Conservation (phyloP, 2,113 vertebrate genomes). For the Brachypteracias leptosomus region DNA sequence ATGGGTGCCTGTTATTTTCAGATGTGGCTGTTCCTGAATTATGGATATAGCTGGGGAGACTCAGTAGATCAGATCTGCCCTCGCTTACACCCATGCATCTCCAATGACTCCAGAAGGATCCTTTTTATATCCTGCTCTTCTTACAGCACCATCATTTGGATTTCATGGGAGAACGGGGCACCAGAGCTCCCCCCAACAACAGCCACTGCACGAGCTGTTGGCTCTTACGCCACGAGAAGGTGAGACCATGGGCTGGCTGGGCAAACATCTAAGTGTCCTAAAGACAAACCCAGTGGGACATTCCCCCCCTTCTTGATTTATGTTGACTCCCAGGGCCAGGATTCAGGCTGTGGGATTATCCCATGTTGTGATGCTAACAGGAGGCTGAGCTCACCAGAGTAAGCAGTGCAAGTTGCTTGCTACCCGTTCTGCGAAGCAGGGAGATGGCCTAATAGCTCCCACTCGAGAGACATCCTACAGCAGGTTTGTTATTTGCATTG, state of each 20-base stretch:
- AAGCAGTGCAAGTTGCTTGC: not conserved
- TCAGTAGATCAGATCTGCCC: not conserved
- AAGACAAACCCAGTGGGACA: not conserved
- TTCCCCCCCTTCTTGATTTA: accelerated
- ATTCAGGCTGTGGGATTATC: not conserved
- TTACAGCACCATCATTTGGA: not conserved
- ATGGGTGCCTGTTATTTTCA: not conserved
- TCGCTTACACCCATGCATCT: not conserved
- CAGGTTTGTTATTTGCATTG: conserved; percentile 46
- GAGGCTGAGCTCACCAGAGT: not conserved
- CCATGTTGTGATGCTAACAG: not conserved
- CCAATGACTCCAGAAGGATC: conserved; percentile 4
- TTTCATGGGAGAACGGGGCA: not conserved
- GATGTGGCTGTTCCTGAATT: not conserved
- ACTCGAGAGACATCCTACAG: not conserved
- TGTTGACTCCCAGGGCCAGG: not conserved
- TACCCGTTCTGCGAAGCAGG: not conserved
- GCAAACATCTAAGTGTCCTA: not conserved
- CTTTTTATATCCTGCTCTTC: not conserved
- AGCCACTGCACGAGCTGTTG: accelerated
- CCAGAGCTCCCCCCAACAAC: not conserved
- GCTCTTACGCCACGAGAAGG: not conserved
- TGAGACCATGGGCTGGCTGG: not conserved
- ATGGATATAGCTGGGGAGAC: not conserved
- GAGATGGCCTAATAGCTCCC: not conserved